These are phyloP conservation scores for Lasioglossum vierecki DNA, from an alignment of 2,888 invertebrate species.

Conservation along the genomic window DNA sequence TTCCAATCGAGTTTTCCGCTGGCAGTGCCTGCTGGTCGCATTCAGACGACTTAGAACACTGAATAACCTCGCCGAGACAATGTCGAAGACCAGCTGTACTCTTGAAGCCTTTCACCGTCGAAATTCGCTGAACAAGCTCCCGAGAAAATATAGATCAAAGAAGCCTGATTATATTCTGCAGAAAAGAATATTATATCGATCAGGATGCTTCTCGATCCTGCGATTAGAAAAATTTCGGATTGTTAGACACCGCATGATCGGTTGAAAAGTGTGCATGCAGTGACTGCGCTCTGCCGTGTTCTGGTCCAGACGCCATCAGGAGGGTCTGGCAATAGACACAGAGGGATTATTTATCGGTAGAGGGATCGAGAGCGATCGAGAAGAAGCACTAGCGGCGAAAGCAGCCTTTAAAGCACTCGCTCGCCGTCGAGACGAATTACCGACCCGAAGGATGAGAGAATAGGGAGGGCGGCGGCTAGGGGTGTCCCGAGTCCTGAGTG, in stretches of 20 bases:
- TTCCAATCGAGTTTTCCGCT: slow-evolving; percentile 66
- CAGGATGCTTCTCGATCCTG: neutral
- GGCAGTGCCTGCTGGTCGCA: slow-evolving; percentile 45
- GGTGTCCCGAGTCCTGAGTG: slow-evolving; percentile 32
- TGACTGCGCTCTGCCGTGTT: neutral
- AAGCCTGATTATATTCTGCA: neutral
- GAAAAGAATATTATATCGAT: neutral
- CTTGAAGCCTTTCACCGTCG: neutral
- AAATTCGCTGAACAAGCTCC: neutral
- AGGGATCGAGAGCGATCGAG: neutral
- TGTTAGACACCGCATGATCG: neutral
- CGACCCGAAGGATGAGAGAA: neutral
- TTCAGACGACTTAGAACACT: slow-evolving; percentile 36
- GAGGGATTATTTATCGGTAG: neutral
- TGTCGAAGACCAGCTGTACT: slow-evolving; percentile 28
- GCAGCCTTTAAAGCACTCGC: slow-evolving; percentile 28
- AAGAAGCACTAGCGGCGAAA: slow-evolving; percentile 15
- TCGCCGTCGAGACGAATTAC: slow-evolving; percentile 37
- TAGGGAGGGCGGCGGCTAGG: neutral
- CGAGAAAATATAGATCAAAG: neutral
- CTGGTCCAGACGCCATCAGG: neutral
- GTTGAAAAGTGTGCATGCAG: neutral
- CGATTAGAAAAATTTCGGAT: neutral
- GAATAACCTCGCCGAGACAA: slow-evolving; percentile 51
- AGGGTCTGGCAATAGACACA: neutral